Percentiles rank a stretch among this genome's conserved stretches.
phyloP scores from a whole-genome alignment of 2,797 vertebrate species.

The Alca torda region DNA sequence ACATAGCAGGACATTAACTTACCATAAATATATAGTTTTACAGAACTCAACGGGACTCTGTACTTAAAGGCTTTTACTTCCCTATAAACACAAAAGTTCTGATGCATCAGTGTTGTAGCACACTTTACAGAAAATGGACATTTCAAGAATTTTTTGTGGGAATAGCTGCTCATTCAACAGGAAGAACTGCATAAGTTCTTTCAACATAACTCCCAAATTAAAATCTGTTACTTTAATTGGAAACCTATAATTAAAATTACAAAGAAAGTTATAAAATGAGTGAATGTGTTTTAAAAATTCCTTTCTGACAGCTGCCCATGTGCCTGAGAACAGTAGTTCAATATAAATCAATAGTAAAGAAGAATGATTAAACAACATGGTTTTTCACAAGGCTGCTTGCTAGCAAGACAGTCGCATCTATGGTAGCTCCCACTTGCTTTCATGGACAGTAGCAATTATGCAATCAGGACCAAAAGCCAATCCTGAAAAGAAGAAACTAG shows the following conservation, averaged over 20 bases:
- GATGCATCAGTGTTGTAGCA: background rate
- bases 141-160: background rate
- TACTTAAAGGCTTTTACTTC: background rate
- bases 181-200: background rate
- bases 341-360: background rate
- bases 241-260: background rate
- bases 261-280: background rate
- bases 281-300: background rate
- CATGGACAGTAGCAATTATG: background rate
- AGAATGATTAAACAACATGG: background rate
- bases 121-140: background rate
- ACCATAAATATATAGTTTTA: background rate
- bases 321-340: background rate
- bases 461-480: background rate
- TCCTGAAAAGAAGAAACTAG: background rate
- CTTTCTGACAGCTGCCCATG: background rate
- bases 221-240: background rate
- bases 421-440: background rate
- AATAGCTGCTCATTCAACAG: background rate
- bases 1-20: background rate
- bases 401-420: background rate
- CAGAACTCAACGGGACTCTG: background rate
- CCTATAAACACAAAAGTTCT: background rate
- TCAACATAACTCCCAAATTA: background rate
- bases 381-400: background rate